These are phyloP conservation scores for Actinostola sp. DNA, from an alignment of 92 coral and sea anemone species.

Conservation along the genomic window DNA sequence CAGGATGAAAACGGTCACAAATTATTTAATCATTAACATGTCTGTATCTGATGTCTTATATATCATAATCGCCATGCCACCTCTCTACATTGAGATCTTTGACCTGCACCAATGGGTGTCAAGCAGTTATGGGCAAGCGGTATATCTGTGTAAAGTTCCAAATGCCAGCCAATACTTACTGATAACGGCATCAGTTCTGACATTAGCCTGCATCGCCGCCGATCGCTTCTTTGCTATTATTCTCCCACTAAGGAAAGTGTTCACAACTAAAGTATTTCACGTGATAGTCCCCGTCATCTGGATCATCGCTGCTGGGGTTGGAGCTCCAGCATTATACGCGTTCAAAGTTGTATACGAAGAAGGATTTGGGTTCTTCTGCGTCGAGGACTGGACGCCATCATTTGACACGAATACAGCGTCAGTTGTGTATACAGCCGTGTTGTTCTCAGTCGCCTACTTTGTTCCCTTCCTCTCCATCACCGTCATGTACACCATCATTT, in stretches of 20 bases:
- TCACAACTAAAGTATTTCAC: conserved; percentile 70
- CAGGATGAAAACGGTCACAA: conserved; percentile 80
- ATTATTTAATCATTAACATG: conserved; percentile 79
- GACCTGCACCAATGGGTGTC: conserved; percentile 51
- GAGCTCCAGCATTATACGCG: conserved; percentile 72
- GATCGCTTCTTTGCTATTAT: conserved; percentile 90
- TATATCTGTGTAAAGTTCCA: conserved; percentile 68
- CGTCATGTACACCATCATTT: conserved; percentile 69
- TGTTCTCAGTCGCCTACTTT: conserved; percentile 75
- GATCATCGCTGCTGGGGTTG: conserved; percentile 70
- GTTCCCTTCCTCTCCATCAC: conserved; percentile 72
- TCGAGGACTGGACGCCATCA: conserved; percentile 78
- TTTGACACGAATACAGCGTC: conserved; percentile 37
- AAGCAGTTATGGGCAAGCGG: conserved; percentile 29
- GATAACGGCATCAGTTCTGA: conserved; percentile 83
- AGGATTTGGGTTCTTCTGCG: conserved; percentile 45
- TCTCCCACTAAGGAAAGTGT: conserved; percentile 74
- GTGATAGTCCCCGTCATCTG: conserved; percentile 61
- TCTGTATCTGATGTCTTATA: conserved; percentile 73
- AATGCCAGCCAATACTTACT: conserved; percentile 66
- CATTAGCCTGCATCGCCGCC: conserved; percentile 83
- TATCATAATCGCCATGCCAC: conserved; percentile 66
- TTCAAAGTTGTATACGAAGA: conserved; percentile 27
- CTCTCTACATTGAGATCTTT: conserved; percentile 55
- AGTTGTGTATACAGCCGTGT: conserved; percentile 51